Base-by-base conservation (phyloP, 2,888 invertebrate species). In the Brassicogethes aeneus region DNA sequence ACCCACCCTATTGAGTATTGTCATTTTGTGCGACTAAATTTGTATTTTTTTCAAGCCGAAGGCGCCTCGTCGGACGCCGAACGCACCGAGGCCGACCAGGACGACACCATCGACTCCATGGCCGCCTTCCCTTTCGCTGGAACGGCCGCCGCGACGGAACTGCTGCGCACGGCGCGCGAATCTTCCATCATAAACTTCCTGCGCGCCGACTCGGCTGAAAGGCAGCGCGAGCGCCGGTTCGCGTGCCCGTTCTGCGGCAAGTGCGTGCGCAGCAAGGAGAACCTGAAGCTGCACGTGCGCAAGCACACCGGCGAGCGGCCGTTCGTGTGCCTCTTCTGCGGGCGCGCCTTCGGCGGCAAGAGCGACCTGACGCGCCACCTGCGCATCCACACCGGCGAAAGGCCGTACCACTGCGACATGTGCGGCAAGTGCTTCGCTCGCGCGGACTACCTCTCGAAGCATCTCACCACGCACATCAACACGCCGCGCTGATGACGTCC, bases 341-440 rank as follows among this genome's bases (percentile, higher is more conserved):
- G 89, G 0, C 74, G 89, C 16, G 89, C 89, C 15, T 90, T 90
- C 59, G 89, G 90, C 2, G 89, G 89, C 16, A 90, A 90, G 67
- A 87, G 87, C 61, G 89, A 90, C 62, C 70, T 90, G 54, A 90
- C 89, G 13, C 80, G 89, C 16, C 90, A 90, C 65, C 72, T 90
- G 48, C 79, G 90, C 50, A 90, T 90, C 50, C 90, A 90, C 65
- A 90, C 90, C 8, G 90, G 90, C 30, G 90, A 90, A 68, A 73
- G 90, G 45, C 90, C 90, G 17, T 91, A 90, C 68, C 89, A 89
- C 65, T 91, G 90, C 71, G 89, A 90, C 68, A 88, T 89, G 66
- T 91, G 90, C 68, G 90, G 89, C 51, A 90, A 90, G 69, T 89
- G 89, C 66, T 91, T 91, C 69, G 90, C 90, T 16, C 76, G 90